Base-by-base conservation (phyloP, 2,113 vertebrate species). In the Progne subis region DNA sequence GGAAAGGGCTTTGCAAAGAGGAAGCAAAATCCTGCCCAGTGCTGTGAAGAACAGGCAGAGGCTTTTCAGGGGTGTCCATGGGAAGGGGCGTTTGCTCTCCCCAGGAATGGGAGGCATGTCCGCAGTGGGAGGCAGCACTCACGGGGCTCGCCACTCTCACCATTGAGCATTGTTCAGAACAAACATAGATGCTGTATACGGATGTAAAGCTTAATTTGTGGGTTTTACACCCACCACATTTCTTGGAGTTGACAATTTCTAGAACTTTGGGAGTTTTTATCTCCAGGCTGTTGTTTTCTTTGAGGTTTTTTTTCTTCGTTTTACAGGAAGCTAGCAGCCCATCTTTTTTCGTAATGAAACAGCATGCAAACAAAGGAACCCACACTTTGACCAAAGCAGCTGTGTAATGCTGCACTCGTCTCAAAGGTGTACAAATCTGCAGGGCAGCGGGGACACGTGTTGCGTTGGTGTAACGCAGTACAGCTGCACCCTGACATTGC, bases 31-130 rank as follows among this genome's bases (percentile, higher is more conserved):
- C 32, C 63, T 63, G 76, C 50, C 34, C 63, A 18, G 31, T 65
- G 81, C 84, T 15, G 8, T 21, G 4, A 25, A 68, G 91, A 90
- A 61, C 79, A 88, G 82, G 24, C 13, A 41, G 60, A 59, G 59
- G 78, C 85, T 97, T 88, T 82, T 31, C 24, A 8, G 53, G 61
- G 72, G 56, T 92, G 78, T 88, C 82, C 5, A 50, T 95, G 90
- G 89, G 94, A 88, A 96, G 94, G 94, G 88, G 14, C 8, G 9
- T 23, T 28, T 28, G 26, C 55, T 46, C 0, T 67, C 18, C 74
- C 28, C 11, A 59, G 94, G 97, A 97, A 97, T 96, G 94, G 78
- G 82, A 97, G 75, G 81, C 86, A 98, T 88, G 96, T 85, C 80
- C 1, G 2, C 34, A 24, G 97, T 98, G 92, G 97, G 97, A 97